Conservation (phyloP, 2,888 invertebrate genomes). For the Zootermopsis nevadensis region DNA sequence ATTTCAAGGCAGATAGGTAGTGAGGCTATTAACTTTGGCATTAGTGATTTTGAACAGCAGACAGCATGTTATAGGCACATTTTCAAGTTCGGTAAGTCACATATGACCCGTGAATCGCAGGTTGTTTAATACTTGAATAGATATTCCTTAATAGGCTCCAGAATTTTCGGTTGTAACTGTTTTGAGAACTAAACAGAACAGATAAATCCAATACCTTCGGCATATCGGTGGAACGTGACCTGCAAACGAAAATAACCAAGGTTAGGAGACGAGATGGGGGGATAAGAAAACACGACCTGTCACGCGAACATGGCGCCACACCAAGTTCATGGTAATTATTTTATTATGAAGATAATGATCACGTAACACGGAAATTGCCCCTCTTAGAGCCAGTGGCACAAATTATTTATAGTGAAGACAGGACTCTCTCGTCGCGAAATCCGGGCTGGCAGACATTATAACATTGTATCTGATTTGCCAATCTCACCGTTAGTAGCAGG, state of each 20-base stretch:
- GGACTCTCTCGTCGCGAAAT: neutral
- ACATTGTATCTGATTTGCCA: neutral
- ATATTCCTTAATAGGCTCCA: no score
- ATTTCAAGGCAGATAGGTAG: no score
- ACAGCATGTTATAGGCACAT: no score
- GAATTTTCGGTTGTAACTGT: neutral
- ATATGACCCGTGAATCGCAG: no score
- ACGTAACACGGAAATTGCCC: constrained; percentile 37
- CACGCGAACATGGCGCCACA: constrained; percentile 22
- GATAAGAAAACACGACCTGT: neutral
- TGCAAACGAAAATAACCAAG: neutral
- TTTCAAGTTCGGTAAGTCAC: no score
- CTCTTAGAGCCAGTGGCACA: constrained; percentile 10
- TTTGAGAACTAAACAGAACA: neutral
- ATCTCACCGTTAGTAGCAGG: neutral
- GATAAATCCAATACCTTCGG: neutral
- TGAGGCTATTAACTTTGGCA: no score
- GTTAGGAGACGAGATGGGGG: neutral
- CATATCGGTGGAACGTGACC: neutral
- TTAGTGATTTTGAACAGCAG: no score
- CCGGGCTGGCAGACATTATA: neutral
- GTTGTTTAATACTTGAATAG: no score
- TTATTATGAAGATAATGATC: constrained; percentile 38
- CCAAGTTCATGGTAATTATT: constrained; percentile 26
- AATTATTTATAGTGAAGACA: constrained; percentile 33